These are phyloP conservation scores for Melitaea cinxia DNA, from an alignment of 1,140 invertebrate genomes.

Conservation along the genomic window DNA sequence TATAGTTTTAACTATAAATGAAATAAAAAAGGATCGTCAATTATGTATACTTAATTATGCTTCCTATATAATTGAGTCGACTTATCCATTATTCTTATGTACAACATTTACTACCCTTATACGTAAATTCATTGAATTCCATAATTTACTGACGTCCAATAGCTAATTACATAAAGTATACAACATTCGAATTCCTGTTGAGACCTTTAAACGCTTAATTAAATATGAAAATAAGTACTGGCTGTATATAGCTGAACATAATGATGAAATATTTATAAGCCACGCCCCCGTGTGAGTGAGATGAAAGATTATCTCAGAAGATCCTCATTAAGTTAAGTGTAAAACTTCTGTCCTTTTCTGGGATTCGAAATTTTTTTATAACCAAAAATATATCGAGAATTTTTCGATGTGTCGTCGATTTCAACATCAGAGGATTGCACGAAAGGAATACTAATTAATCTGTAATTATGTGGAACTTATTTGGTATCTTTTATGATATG, in stretches of 20 bases:
- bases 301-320: not conserved
- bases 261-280: slow-evolving; percentile 4
- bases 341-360: slow-evolving; percentile 16
- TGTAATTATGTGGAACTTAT: not conserved
- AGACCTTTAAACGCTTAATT: slow-evolving; percentile 3
- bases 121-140: not conserved
- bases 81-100: not conserved
- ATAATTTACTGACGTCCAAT: not conserved
- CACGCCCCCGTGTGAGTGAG: slow-evolving; percentile 10
- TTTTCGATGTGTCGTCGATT: slow-evolving; percentile 8
- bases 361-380: slow-evolving; percentile 10
- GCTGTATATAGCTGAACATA: not conserved
- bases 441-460: not conserved
- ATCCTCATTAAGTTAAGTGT: slow-evolving; percentile 3
- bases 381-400: not conserved
- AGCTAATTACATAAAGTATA: not conserved
- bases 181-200: not conserved
- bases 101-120: not conserved
- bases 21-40: too few relatives aligned
- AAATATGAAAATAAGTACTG: not conserved
- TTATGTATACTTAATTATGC: too few relatives aligned
- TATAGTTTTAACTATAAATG: too few relatives aligned
- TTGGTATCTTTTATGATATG: not conserved
- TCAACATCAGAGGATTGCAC: not conserved
- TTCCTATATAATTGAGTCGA: too few relatives aligned